Evolutionary conservation across 1,140 invertebrate species (phyloP).

Genomic region (Chironomus tepperi): DNA sequence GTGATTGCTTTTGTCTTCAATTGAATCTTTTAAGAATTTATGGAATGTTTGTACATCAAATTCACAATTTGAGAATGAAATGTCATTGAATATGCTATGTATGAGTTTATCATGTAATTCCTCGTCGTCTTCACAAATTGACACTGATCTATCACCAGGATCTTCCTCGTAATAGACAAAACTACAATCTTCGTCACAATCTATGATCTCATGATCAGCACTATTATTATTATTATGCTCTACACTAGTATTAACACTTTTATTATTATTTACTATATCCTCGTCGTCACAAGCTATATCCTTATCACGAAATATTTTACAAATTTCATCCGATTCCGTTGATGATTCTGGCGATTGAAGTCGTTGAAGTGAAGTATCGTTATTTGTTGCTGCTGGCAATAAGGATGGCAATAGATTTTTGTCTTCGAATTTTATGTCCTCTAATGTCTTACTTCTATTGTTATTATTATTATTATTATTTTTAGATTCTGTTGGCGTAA

Average conservation of each 20-base stretch:
- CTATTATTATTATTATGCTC: conserved; percentile 1
- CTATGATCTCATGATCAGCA: background rate
- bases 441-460: too few species aligned
- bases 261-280: background rate
- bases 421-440: too few species aligned
- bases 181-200: conserved; percentile 19
- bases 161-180: conserved; percentile 18
- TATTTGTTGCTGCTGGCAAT: background rate
- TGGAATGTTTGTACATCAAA: conserved; percentile 29
- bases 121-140: background rate
- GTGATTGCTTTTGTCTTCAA: conserved; percentile 26
- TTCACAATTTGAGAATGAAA: conserved; percentile 24
- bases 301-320: conserved; percentile 16
- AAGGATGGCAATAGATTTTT: background rate
- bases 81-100: background rate
- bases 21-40: conserved; percentile 31
- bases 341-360: conserved; percentile 6
- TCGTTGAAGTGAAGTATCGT: conserved; percentile 12
- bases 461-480: background rate
- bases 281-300: background rate
- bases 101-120: background rate
- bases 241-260: background rate
- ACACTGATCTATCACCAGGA: conserved; percentile 8
- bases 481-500: background rate
- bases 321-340: background rate